Conservation (phyloP, 2,113 vertebrate genomes). For the Ursus arctos region DNA sequence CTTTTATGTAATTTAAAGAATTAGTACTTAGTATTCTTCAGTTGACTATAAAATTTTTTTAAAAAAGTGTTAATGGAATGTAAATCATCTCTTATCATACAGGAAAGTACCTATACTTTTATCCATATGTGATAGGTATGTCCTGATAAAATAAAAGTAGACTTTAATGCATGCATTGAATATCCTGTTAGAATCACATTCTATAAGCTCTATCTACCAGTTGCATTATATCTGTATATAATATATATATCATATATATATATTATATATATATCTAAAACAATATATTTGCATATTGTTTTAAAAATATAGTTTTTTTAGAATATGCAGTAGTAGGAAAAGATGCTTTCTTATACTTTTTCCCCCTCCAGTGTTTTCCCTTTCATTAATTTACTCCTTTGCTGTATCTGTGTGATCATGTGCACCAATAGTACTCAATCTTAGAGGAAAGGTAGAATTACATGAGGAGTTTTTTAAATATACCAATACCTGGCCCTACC, state of each 20-base stretch:
- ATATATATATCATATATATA: too few species aligned
- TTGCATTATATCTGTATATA: background rate
- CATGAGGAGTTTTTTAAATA: background rate
- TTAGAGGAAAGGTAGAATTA: background rate
- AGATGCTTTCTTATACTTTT: background rate
- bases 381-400: background rate
- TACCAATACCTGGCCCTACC: background rate
- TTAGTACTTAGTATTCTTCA: constrained; percentile 1
- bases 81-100: background rate
- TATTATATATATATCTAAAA: too few species aligned
- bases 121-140: background rate
- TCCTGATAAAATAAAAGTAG: background rate
- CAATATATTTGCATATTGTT: background rate
- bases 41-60: background rate
- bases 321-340: background rate
- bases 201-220: background rate
- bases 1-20: background rate
- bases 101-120: background rate
- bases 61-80: background rate
- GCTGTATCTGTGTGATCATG: background rate
- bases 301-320: background rate
- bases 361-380: background rate
- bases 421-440: background rate
- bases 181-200: background rate
- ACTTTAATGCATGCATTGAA: background rate